Evolutionary conservation across 2,113 vertebrate genomes (phyloP), one percentile per base, ranked within the genome.

Genomic region (Laticauda colubrina): DNA sequence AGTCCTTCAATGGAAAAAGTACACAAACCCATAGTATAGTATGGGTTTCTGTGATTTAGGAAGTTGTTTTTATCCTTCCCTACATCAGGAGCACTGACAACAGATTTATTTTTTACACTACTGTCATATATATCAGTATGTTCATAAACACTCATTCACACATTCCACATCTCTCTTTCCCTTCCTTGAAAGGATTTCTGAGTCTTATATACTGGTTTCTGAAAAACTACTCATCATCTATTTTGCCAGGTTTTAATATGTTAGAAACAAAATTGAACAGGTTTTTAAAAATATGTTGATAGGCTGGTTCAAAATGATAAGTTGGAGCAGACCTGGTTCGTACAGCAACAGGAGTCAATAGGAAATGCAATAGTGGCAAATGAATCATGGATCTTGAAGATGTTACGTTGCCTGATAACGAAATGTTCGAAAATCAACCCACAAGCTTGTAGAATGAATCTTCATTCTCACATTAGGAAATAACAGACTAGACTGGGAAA

Each of bases 1-100:
- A 94, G 91, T 91, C 54, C 24, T 93, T 89, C n/a, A n/a, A 1
- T 85, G 87, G 57, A 90, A 94, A 61, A 59, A 61, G 90, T 87
- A 95, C 81, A 45, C 24, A 3, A 11, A 61, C 91, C 85, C 24
- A 90, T 93, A 48, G 69, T 92, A 48, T 26, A 6, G 45, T 69
- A 57, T 59, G 69, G 89, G 92, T 94, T n/a, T 57, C 75, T 93
- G 87, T 64, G 0, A 43, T 91, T 93, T 48, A 24, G 7, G 55
- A 54, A 26, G 29, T 3, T 45, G 1, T 92, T 91, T 81, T 81
- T 89, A 18, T 92, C 88, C 14, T n/a, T 64, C n/a, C 93, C 24
- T 48, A 51, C 5, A 23, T 91, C 93, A 90, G 5, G 6, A 0
- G 18, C 89, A 24, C 18, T 86, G n/a, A 87, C n/a, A 88, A 2